These are phyloP conservation scores for Falco punctatus DNA, from an alignment of 2,113 vertebrate species.

Conservation along the genomic window DNA sequence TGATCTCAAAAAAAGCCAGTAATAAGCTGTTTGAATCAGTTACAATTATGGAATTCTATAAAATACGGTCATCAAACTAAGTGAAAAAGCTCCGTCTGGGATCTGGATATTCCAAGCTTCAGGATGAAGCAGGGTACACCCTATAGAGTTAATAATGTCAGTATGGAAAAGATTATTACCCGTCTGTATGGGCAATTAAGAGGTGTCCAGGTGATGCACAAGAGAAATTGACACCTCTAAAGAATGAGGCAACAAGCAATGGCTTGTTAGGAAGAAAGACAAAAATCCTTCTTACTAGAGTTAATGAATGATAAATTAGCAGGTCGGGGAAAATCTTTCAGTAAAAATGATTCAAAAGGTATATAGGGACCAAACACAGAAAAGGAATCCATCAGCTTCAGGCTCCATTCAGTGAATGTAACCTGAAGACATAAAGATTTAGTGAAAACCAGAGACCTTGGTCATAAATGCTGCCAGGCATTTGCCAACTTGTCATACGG, in stretches of 20 bases:
- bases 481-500: neutral
- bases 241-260: neutral
- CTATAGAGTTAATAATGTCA: neutral
- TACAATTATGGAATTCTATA: neutral
- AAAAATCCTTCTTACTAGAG: neutral
- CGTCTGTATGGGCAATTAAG: neutral
- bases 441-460: neutral
- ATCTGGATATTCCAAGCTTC: neutral
- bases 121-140: neutral
- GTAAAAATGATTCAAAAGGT: neutral
- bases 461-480: neutral
- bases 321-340: neutral
- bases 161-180: neutral
- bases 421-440: slow-evolving; percentile 6
- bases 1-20: neutral
- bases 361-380: neutral
- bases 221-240: neutral
- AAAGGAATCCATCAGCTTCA: neutral
- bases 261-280: neutral
- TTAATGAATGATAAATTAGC: slow-evolving; percentile 10
- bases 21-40: neutral
- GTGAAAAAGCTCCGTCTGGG: neutral
- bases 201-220: neutral
- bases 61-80: neutral
- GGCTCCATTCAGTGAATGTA: neutral